A percentile compares a stretch with the other conserved stretches of the same genome.
Evolutionary conservation across 2,113 vertebrate species (phyloP).

Genomic region (Oceanites oceanicus): DNA sequence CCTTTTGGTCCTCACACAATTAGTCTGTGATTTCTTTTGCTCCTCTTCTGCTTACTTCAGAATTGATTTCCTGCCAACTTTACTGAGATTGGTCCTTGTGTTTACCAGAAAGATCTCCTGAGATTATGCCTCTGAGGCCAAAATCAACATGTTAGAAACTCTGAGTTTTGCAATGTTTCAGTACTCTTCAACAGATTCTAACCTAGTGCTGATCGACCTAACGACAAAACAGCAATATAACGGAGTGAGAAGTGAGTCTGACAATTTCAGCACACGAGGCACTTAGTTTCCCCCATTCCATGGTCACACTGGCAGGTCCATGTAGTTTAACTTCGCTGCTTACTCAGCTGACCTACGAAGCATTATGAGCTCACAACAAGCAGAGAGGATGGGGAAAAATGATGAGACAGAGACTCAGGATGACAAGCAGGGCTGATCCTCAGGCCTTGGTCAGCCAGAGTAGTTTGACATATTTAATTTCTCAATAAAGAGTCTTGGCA

Average conservation of each 20-base stretch:
- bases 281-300: background rate
- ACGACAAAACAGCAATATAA: background rate
- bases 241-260: background rate
- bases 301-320: accelerated
- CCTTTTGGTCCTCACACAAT: background rate
- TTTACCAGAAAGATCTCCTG: background rate
- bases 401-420: background rate
- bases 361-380: background rate
- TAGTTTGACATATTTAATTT: background rate
- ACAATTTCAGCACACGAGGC: background rate
- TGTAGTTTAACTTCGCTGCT: background rate
- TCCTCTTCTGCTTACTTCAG: background rate
- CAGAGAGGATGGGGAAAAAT: background rate
- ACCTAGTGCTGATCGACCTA: background rate
- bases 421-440: background rate
- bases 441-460: background rate
- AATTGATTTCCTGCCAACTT: background rate
- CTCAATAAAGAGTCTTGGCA: background rate
- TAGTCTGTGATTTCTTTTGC: background rate
- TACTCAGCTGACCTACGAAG: background rate
- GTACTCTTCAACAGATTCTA: background rate
- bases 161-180: background rate
- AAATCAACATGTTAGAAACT: background rate
- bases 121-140: background rate
- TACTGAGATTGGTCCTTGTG: background rate